phyloP scores from a whole-genome alignment of 2,113 vertebrate species.

The Centrocercus urophasianus region DNA sequence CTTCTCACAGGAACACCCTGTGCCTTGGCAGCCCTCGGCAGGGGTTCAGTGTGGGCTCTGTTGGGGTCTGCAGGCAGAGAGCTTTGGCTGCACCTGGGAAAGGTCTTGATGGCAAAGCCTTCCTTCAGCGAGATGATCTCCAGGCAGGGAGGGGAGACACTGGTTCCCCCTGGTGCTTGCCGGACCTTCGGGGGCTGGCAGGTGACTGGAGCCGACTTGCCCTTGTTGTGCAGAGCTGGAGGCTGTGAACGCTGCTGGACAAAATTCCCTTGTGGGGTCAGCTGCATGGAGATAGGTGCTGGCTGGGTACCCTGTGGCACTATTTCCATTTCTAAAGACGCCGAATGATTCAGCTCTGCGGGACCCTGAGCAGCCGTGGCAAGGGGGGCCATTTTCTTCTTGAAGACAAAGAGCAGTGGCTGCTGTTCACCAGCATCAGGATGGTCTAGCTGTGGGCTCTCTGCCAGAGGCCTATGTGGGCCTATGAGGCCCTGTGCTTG shows the following conservation, averaged over 20 bases:
- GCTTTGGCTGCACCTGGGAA: neutral
- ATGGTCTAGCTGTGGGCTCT: accelerated
- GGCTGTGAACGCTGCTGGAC: neutral
- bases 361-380: neutral
- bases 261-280: neutral
- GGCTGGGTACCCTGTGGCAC: accelerated
- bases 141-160: neutral
- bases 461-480: accelerated
- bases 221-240: no score
- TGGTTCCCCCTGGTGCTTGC: accelerated
- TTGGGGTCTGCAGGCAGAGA: accelerated
- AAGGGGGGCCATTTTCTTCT: neutral
- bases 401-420: accelerated
- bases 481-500: accelerated
- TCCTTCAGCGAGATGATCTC: neutral
- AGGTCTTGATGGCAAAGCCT: accelerated
- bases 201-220: neutral
- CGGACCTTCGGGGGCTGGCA: neutral
- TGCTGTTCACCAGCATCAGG: accelerated
- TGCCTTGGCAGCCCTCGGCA: neutral
- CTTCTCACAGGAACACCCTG: accelerated
- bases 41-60: neutral
- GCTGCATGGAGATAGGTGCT: neutral
- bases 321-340: neutral
- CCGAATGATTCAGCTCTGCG: neutral